Percentiles rank a stretch among this genome's conserved stretches.
phyloP scores from a whole-genome alignment of 2,888 invertebrate genomes.

The Drosophila nr. fundita region DNA sequence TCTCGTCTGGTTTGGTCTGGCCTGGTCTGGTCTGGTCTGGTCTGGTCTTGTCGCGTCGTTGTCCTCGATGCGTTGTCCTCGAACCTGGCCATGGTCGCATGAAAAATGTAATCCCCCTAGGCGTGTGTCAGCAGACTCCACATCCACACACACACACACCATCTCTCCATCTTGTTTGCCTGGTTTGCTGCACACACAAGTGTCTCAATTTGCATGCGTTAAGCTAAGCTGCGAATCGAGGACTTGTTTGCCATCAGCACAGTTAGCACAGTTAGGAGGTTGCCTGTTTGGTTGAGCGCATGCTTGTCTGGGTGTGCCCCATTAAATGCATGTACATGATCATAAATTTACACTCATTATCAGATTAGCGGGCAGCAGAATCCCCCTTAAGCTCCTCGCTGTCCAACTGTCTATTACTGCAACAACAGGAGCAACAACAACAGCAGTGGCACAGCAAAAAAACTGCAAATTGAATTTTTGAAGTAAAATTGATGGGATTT shows the following conservation, averaged over 20 bases:
- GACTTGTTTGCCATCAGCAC: conserved; percentile 1
- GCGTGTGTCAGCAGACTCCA: conserved; percentile 33
- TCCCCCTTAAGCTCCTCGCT: not conserved
- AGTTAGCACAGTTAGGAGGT: not conserved
- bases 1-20: not conserved
- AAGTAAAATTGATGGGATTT: conserved; percentile 57
- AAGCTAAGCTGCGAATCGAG: conserved; percentile 52
- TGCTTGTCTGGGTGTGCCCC: conserved; percentile 28
- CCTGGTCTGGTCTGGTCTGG: not conserved
- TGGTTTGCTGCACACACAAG: conserved; percentile 62
- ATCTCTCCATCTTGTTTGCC: conserved; percentile 5
- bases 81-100: conserved; percentile 60
- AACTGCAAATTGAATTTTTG: conserved; percentile 64
- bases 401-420: conserved; percentile 1
- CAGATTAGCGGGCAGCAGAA: conserved; percentile 65
- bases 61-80: conserved; percentile 51
- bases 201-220: conserved; percentile 77
- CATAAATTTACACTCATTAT: conserved; percentile 79
- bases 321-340: conserved; percentile 76
- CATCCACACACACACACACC: conserved; percentile 4
- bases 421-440: conserved; percentile 19
- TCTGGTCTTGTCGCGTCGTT: conserved; percentile 14
- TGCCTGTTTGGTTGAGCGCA: not conserved
- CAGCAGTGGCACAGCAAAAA: conserved; percentile 1
- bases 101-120: conserved; percentile 53